A percentile compares a stretch with the other conserved stretches of the same genome.
These are phyloP conservation scores for Crenichthys baileyi DNA, from an alignment of 2,797 vertebrate species.

Conservation along the genomic window DNA sequence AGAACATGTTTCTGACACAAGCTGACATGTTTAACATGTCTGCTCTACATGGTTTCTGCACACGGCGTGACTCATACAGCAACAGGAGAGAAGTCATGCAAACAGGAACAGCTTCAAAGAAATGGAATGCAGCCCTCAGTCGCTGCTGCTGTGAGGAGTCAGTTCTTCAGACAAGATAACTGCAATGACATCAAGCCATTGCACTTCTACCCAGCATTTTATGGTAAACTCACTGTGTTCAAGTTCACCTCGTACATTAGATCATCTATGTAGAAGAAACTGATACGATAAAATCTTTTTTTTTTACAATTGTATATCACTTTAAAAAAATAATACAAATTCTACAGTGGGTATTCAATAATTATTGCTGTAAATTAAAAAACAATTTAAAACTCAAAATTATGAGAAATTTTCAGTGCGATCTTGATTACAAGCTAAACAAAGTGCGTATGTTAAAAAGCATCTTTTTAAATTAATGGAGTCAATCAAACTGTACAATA, in stretches of 20 bases:
- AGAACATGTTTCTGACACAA: not conserved
- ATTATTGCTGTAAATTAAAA: too few species aligned
- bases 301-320: not conserved
- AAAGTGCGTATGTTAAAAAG: not conserved
- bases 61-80: too few species aligned
- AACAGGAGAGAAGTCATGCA: accelerated
- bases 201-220: not conserved
- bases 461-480: not conserved
- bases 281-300: too few species aligned
- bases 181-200: not conserved
- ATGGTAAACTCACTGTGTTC: not conserved
- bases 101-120: not conserved
- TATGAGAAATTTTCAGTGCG: not conserved
- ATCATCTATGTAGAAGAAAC: not conserved
- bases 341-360: not conserved
- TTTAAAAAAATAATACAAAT: not conserved
- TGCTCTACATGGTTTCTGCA: conserved; percentile 10
- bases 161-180: not conserved
- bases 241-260: not conserved
- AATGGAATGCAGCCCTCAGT: conserved; percentile 11
- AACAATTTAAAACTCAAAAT: not conserved
- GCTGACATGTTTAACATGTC: not conserved
- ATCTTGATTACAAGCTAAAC: not conserved
- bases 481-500: not conserved
- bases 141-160: not conserved